These are phyloP conservation scores for Augochlora pura DNA, from an alignment of 1,140 invertebrate species.

Conservation along the genomic window DNA sequence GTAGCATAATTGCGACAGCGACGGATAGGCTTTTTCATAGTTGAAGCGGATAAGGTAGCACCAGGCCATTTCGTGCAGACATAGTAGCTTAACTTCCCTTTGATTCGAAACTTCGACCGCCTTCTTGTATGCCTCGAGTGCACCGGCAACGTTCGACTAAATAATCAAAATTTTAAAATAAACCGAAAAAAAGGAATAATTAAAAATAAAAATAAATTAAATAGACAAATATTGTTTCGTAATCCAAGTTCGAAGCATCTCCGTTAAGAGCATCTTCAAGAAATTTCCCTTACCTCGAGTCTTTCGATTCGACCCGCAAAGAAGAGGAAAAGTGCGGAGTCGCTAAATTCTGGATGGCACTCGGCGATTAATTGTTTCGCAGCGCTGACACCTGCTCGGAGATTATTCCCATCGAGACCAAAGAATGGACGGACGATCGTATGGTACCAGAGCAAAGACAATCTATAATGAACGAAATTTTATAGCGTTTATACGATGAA, in stretches of 20 bases:
- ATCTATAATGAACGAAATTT: constrained; percentile 71
- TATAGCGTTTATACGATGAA: too few relatives aligned
- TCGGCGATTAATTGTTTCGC: constrained; percentile 83
- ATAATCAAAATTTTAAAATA: constrained; percentile 24
- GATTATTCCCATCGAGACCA: constrained; percentile 84
- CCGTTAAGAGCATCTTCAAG: neutral
- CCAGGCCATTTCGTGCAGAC: constrained; percentile 88
- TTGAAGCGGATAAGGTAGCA: constrained; percentile 85
- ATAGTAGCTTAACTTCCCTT: constrained; percentile 85
- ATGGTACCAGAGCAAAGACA: constrained; percentile 88
- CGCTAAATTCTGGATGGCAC: constrained; percentile 82
- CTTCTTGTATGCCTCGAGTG: constrained; percentile 82
- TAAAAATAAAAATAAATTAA: too few relatives aligned
- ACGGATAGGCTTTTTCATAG: constrained; percentile 81
- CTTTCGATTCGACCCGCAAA: constrained; percentile 85
- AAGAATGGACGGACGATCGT: constrained; percentile 88
- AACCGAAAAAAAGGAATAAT: too few relatives aligned
- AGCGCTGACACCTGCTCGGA: constrained; percentile 82
- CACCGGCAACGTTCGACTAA: constrained; percentile 83
- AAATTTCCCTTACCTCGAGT: constrained; percentile 81
- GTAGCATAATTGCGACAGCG: constrained; percentile 82
- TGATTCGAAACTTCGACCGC: constrained; percentile 84
- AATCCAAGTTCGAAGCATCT: too few relatives aligned
- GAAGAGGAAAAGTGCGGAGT: constrained; percentile 87
- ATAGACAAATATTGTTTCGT: too few relatives aligned